These are phyloP conservation scores for Fistularia commersonii DNA, from an alignment of 2,797 vertebrate species.

Conservation along the genomic window DNA sequence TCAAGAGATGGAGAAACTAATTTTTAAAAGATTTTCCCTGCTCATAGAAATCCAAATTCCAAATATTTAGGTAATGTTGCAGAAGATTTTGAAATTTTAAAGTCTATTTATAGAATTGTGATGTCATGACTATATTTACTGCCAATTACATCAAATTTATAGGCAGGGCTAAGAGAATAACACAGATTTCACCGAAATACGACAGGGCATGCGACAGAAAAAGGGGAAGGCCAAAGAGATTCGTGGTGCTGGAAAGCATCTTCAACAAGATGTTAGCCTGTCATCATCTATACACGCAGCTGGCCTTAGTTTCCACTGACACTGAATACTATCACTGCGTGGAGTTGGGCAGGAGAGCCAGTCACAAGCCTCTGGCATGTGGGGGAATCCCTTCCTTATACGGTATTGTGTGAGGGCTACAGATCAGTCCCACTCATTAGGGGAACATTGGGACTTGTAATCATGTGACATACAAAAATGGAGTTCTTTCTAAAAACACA, in stretches of 20 bases:
- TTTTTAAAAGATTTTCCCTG: too few species aligned
- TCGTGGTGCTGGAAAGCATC: constrained; percentile 21
- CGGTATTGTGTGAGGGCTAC: constrained; percentile 21
- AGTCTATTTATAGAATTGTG: too few species aligned
- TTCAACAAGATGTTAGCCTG: constrained; percentile 25
- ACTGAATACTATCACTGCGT: constrained; percentile 25
- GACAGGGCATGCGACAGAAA: constrained; percentile 2
- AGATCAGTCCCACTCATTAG: background rate
- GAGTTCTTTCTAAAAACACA: too few species aligned
- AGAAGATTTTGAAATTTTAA: too few species aligned
- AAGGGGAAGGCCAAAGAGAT: constrained; percentile 21
- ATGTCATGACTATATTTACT: too few species aligned
- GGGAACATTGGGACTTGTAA: background rate
- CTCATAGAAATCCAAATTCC: too few species aligned
- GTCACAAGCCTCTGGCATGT: background rate
- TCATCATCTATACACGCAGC: constrained; percentile 31
- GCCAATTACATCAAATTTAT: too few species aligned
- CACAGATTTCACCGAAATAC: too few species aligned
- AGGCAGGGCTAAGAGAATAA: too few species aligned
- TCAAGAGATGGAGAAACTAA: too few species aligned
- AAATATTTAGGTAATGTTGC: too few species aligned
- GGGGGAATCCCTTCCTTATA: constrained; percentile 33
- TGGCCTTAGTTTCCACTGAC: constrained; percentile 36
- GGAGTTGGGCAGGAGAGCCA: constrained; percentile 12
- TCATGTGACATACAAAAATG: too few species aligned